Evolutionary conservation across 2,113 vertebrate genomes (phyloP), one percentile per base, ranked within the genome.

Genomic region (Pelecanus crispus): DNA sequence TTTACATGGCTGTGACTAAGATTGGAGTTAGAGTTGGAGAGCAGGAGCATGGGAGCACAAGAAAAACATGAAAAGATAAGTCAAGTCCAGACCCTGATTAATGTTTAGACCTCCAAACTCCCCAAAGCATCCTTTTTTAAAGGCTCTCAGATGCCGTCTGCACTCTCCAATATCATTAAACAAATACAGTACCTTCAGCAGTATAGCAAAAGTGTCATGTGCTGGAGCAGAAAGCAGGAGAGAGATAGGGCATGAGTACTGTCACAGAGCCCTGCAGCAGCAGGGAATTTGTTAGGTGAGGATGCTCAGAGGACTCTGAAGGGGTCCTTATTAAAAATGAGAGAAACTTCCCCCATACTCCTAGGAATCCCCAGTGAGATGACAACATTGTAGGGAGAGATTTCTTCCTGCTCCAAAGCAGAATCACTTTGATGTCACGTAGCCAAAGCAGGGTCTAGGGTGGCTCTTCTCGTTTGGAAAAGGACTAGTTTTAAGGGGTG

Each of bases 241-340:
- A 67, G 47, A 56, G 17, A 8, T 0, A 29, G 19, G 6, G 13
- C 13, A 11, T 13, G 7, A 40, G 28, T 8, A 17, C 22, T 24
- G 5, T 22, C 56, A 11, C 36, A 17, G 81, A 65, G 44, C 58
- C 38, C 67, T 83, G 22, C 44, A 81, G 47, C 34, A 55, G 14
- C n/a, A 45, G 34, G 36, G 55, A 80, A 7, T 59, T 80, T 1
- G 0, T 65, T 14, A 26, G 55, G 9, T 40, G 59, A 56, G 36
- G 63, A 8, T 52, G 40, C 45, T 19, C 24, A 38, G 59, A 61
- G 13, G 20, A 34, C 22, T 73, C 32, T 36, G 49, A 66, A 61
- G 15, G 26, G 1, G 1, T 61, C 17, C 9, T 47, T 29, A 36
- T n/a, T 12, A 78, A 80, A 70, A 36, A 66, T 28, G 7, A 55